Percentiles rank a stretch among this genome's conserved stretches.
Evolutionary conservation across 2,888 invertebrate genomes (phyloP).

Genomic region (Meteorus colon): DNA sequence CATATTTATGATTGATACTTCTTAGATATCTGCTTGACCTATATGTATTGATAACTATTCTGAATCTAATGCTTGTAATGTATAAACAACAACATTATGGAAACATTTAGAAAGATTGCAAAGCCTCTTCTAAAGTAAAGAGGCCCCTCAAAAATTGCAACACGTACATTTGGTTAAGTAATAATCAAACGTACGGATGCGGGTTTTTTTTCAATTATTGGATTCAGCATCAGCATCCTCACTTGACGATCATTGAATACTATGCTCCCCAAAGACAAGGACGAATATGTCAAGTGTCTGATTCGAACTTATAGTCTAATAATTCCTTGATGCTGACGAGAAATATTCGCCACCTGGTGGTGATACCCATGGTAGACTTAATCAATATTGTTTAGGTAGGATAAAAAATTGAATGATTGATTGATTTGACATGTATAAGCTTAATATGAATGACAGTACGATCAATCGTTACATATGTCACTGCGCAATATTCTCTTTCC

Average conservation of each 20-base stretch:
- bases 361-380: neutral
- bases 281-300: constrained; percentile 56
- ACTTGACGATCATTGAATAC: constrained; percentile 89
- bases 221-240: constrained; percentile 91
- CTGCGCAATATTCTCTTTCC: neutral
- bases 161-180: constrained; percentile 70
- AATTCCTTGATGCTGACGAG: constrained; percentile 47
- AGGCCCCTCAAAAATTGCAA: constrained; percentile 87
- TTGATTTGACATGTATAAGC: neutral
- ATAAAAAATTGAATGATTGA: constrained; percentile 6
- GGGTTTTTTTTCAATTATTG: constrained; percentile 74
- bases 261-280: constrained; percentile 92
- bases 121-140: constrained; percentile 79
- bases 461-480: neutral
- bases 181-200: constrained; percentile 76
- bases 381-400: neutral
- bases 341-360: constrained; percentile 59
- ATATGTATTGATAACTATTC: too few relatives aligned
- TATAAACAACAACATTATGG: neutral
- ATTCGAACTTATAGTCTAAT: constrained; percentile 37
- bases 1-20: too few relatives aligned
- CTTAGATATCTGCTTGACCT: too few relatives aligned
- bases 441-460: neutral
- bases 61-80: too few relatives aligned
- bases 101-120: neutral